These are phyloP conservation scores for Philhelius pedissequus DNA, from an alignment of 2,888 invertebrate genomes.

Conservation along the genomic window DNA sequence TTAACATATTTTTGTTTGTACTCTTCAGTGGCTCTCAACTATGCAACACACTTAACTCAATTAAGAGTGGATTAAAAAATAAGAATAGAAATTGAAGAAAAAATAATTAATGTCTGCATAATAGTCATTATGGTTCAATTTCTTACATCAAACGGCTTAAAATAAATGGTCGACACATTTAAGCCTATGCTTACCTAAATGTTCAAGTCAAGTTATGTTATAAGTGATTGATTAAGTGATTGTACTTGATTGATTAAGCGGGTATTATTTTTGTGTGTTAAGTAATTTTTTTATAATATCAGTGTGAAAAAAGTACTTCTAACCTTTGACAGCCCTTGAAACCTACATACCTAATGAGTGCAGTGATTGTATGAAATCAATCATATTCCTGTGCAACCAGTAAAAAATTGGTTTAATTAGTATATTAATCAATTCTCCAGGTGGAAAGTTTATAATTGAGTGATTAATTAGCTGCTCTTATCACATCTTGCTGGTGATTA, in stretches of 20 bases:
- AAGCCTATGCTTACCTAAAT: not conserved
- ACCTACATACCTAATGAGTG: not conserved
- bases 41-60: conserved; percentile 28
- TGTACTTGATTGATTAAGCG: too few relatives aligned
- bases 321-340: not conserved
- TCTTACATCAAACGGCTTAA: not conserved
- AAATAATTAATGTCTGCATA: conserved; percentile 36
- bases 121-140: conserved; percentile 17
- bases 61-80: conserved; percentile 30
- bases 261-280: too few relatives aligned
- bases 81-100: not conserved
- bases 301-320: not conserved
- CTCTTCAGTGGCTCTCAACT: conserved; percentile 8
- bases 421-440: conserved; percentile 19
- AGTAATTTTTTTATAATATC: too few relatives aligned
- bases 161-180: not conserved
- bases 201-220: not conserved
- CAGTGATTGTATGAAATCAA: conserved; percentile 2
- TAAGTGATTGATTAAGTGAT: too few relatives aligned
- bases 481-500: not conserved
- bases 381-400: conserved; percentile 38
- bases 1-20: conserved; percentile 22
- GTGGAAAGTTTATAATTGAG: conserved; percentile 16
- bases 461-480: not conserved
- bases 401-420: conserved; percentile 27